Percentiles rank a stretch among this genome's conserved stretches.
These are phyloP conservation scores for Platypus cylindrus DNA, from an alignment of 2,888 invertebrate species.

Conservation along the genomic window DNA sequence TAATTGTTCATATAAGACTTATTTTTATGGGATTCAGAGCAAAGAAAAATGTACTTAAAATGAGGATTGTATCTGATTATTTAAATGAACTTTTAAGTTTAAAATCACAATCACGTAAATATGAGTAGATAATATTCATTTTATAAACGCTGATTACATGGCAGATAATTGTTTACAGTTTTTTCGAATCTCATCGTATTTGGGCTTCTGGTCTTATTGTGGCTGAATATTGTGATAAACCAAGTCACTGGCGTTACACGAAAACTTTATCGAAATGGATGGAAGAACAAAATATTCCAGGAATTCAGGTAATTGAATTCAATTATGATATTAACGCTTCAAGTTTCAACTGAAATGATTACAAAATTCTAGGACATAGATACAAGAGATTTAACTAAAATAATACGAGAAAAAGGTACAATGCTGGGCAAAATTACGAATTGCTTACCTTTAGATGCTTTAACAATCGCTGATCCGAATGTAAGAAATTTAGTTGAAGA, in stretches of 20 bases:
- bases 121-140: too few relatives aligned
- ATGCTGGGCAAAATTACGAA: slow-evolving; percentile 59
- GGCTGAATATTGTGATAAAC: slow-evolving; percentile 71
- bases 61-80: too few relatives aligned
- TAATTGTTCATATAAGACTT: too few relatives aligned
- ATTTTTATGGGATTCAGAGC: too few relatives aligned
- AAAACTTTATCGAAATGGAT: slow-evolving; percentile 80
- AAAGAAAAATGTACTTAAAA: too few relatives aligned
- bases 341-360: background rate
- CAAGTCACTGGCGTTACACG: slow-evolving; percentile 82
- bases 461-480: slow-evolving; percentile 69
- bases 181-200: slow-evolving; percentile 84
- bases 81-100: too few relatives aligned
- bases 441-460: slow-evolving; percentile 37
- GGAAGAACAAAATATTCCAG: slow-evolving; percentile 63
- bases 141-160: too few relatives aligned
- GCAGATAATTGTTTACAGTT: too few relatives aligned
- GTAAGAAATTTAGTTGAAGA: slow-evolving; percentile 75
- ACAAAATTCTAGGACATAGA: slow-evolving; percentile 38
- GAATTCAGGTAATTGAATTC: slow-evolving; percentile 61
- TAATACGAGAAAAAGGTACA: slow-evolving; percentile 78
- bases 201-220: slow-evolving; percentile 90
- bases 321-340: background rate
- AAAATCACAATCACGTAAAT: too few relatives aligned
- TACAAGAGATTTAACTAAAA: slow-evolving; percentile 84